Base-by-base conservation (phyloP, 2,113 vertebrate species). In the Thalassarche chlororhynchos region DNA sequence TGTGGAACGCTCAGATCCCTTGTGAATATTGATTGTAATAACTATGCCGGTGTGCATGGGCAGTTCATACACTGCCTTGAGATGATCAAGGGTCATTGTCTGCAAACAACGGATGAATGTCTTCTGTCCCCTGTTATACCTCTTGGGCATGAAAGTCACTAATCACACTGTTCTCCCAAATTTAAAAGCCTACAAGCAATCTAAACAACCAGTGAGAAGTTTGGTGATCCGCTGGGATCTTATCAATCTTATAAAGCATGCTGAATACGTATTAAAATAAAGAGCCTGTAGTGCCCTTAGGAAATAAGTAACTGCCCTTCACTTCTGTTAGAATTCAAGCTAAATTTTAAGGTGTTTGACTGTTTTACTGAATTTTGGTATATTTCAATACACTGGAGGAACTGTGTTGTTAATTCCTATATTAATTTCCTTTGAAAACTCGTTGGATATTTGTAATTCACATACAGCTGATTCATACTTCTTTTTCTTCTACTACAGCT, bases 191-290 rank as follows among this genome's bases (percentile, higher is more conserved):
- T 70, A 46, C 40, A 72, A 55, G 54, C 58, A 44, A 47, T 89
- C 32, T 81, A 91, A 93, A 93, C 58, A 84, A 88, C 90, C 55
- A 94, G 26, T 69, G 75, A 81, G 80, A 86, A 44, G 9, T 89
- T 95, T 51, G 75, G 69, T 70, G 68, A 72, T 91, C 86, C 2
- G 1, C 57, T 80, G 93, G 62, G 78, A 89, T 87, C 40, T 86
- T 68, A 84, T 17, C 46, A 36, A 17, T 76, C 31, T 58, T 77
- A 78, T 34, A 64, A 89, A 89, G 31, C 36, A 47, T 36, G 51
- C 52, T 93, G 91, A 94, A 93, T 79, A 47, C 61, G 36, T 71
- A 85, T 77, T 83, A 80, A 94, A 92, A 71, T 72, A 84, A 95
- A 72, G 23, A 57, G 6, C 34, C 52, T 86, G 23, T 84, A 85